These are phyloP conservation scores for Ostrea denselamellosa DNA, from an alignment of 1,140 invertebrate species.

Conservation along the genomic window DNA sequence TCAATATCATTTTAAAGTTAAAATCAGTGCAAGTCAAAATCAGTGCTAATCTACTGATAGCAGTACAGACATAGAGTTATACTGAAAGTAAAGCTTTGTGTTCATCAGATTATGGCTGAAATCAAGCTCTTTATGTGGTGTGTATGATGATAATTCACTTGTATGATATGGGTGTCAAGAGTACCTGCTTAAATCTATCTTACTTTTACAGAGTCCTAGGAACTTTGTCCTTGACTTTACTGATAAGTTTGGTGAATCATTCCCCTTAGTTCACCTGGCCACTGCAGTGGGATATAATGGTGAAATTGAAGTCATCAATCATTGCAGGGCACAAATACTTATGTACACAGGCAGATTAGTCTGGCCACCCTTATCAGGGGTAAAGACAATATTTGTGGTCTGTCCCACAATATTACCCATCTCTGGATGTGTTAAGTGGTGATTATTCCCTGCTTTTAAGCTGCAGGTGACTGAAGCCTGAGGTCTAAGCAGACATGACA, in stretches of 20 bases:
- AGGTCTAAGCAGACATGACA: neutral
- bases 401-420: slow-evolving; percentile 1
- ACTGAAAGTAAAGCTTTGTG: too few relatives aligned
- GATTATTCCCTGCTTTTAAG: slow-evolving; percentile 29
- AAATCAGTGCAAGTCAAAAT: too few relatives aligned
- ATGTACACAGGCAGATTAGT: slow-evolving; percentile 35
- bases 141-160: too few relatives aligned
- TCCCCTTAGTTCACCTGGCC: slow-evolving; percentile 29
- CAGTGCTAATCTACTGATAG: too few relatives aligned
- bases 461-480: neutral
- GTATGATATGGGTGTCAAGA: too few relatives aligned
- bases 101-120: too few relatives aligned
- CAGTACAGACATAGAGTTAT: too few relatives aligned
- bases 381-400: slow-evolving; percentile 36
- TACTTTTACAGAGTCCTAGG: neutral
- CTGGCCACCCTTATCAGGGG: slow-evolving; percentile 14
- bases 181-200: too few relatives aligned
- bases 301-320: slow-evolving; percentile 35
- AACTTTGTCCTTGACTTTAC: neutral
- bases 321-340: slow-evolving; percentile 11
- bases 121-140: too few relatives aligned
- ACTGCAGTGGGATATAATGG: slow-evolving; percentile 28
- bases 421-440: slow-evolving; percentile 28
- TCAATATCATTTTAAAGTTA: too few relatives aligned
- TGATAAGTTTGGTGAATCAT: slow-evolving; percentile 33